These are phyloP conservation scores for Halisarca cf. caerulea DNA, from an alignment of 37 sponge, comb jelly and placozoan genomes.

Conservation along the genomic window DNA sequence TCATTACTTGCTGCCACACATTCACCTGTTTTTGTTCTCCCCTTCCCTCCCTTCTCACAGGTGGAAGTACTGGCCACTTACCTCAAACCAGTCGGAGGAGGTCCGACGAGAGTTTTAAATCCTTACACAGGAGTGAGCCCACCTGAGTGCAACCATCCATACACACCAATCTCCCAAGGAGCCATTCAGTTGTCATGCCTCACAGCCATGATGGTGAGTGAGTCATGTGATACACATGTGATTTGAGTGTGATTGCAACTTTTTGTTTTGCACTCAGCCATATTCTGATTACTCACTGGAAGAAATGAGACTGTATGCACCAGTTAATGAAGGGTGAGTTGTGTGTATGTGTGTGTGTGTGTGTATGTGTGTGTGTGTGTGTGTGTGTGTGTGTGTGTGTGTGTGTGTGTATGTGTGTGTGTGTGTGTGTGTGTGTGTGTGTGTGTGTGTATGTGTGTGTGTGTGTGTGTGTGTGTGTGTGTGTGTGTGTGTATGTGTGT, in stretches of 20 bases:
- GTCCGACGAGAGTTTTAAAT: background rate
- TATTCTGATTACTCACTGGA: constrained; percentile 87
- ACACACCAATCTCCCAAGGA: constrained; percentile 10
- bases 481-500: too few relatives aligned
- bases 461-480: too few relatives aligned
- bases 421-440: too few relatives aligned
- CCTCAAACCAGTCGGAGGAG: background rate
- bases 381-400: too few relatives aligned
- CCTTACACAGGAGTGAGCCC: constrained; percentile 12
- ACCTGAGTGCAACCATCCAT: constrained; percentile 14
- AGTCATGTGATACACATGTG: background rate
- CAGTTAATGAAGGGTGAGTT: constrained; percentile 55
- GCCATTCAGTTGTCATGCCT: background rate
- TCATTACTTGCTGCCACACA: constrained; percentile 2
- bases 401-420: too few relatives aligned
- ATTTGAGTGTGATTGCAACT: background rate
- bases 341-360: too few relatives aligned
- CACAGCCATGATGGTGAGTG: constrained; percentile 29
- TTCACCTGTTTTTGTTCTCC: background rate
- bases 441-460: too few relatives aligned
- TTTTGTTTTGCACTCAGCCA: constrained; percentile 35
- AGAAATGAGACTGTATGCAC: constrained; percentile 85
- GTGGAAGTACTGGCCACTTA: constrained; percentile 20
- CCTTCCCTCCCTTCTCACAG: background rate
- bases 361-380: too few relatives aligned